Percentiles rank a stretch among this genome's conserved stretches.
Conservation (phyloP, 2,888 invertebrate species). For the Eristalis pertinax region DNA sequence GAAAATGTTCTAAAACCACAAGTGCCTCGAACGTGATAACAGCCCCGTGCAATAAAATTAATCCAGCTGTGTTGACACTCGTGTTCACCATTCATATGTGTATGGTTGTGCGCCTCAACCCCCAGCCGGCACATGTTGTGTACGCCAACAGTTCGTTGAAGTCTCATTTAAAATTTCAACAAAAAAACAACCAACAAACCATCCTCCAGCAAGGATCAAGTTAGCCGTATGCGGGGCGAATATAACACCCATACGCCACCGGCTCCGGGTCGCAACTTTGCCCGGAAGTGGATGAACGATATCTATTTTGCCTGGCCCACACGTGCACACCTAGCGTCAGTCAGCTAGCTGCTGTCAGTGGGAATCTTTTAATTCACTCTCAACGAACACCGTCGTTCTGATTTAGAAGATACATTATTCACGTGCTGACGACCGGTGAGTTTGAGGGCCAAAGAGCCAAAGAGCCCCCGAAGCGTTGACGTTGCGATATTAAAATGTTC, state of each 20-base stretch:
- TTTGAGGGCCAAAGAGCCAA: too few relatives aligned
- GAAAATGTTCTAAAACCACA: not conserved
- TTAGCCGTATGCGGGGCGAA: not conserved
- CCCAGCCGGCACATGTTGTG: not conserved
- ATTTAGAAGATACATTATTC: conserved; percentile 14
- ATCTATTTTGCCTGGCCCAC: not conserved
- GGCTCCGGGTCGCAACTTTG: not conserved
- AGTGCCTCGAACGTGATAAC: not conserved
- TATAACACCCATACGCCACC: not conserved
- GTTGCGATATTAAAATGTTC: conserved; percentile 8
- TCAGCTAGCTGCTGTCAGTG: not conserved
- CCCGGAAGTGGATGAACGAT: not conserved
- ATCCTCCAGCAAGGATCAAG: not conserved
- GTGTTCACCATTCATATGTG: not conserved
- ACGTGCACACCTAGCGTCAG: not conserved
- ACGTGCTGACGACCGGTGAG: not conserved
- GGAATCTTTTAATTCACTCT: conserved; percentile 1
- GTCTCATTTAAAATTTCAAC: not conserved
- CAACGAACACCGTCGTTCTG: not conserved
- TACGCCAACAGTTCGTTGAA: not conserved
- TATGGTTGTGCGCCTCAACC: not conserved
- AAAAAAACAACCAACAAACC: not conserved
- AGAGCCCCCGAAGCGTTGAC: not conserved
- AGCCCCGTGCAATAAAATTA: conserved; percentile 1
- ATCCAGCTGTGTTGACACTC: conserved; percentile 1